phyloP scores from a whole-genome alignment of 2,888 invertebrate species.

The Cryptocephalus primarius region DNA sequence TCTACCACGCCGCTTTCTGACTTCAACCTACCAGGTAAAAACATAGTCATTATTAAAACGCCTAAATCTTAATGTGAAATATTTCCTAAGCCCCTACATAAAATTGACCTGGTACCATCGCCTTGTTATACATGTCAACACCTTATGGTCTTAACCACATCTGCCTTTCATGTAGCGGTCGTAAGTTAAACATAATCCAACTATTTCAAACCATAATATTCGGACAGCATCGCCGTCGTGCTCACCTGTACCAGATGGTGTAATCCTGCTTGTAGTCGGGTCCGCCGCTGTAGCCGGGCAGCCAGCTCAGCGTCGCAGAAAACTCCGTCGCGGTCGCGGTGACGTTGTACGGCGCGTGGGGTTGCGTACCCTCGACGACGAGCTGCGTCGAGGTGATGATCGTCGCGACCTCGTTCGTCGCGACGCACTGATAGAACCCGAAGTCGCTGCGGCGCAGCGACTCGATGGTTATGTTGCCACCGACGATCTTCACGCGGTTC shows the following conservation, averaged over 20 bases:
- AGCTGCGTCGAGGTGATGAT: slow-evolving; percentile 82
- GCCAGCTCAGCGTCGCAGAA: slow-evolving; percentile 83
- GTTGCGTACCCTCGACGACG: slow-evolving; percentile 76
- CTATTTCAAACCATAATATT: too few species aligned
- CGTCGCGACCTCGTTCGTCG: slow-evolving; percentile 91
- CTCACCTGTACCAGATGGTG: slow-evolving; percentile 35
- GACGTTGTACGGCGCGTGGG: slow-evolving; percentile 94
- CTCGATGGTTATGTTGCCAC: slow-evolving; percentile 87
- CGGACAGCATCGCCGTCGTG: too few species aligned
- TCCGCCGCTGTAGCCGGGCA: slow-evolving; percentile 92
- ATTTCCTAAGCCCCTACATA: too few species aligned
- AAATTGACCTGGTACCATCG: too few species aligned
- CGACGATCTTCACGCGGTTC: slow-evolving; percentile 63
- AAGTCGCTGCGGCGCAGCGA: slow-evolving; percentile 80
- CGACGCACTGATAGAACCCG: slow-evolving; percentile 92
- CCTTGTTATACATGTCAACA: too few species aligned
- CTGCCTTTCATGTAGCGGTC: too few species aligned
- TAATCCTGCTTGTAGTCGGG: slow-evolving; percentile 85
- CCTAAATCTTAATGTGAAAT: too few species aligned
- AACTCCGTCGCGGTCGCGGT: slow-evolving; percentile 81
- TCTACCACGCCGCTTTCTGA: too few species aligned
- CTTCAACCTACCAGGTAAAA: too few species aligned
- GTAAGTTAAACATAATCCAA: too few species aligned
- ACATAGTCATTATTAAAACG: too few species aligned
- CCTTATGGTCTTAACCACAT: too few species aligned